Percentiles rank a stretch among this genome's conserved stretches.
phyloP scores from a whole-genome alignment of 2,113 vertebrate species.

The Catharus fuscescens region DNA sequence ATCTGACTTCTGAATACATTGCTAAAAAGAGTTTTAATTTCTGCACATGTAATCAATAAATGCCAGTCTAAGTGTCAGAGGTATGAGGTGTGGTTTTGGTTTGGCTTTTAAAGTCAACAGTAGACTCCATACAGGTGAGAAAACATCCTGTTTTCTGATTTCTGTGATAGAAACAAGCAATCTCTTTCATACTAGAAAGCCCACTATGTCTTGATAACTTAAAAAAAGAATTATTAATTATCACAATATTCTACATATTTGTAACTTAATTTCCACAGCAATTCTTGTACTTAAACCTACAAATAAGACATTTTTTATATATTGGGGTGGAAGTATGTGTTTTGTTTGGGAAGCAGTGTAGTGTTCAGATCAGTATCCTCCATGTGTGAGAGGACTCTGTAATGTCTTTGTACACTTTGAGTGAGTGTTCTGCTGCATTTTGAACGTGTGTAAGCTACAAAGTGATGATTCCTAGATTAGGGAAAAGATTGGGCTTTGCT shows the following conservation, averaged over 20 bases:
- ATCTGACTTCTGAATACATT: neutral
- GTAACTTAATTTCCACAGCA: no score
- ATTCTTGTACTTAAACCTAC: no score
- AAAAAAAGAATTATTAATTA: neutral
- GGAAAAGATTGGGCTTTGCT: neutral
- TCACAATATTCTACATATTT: neutral
- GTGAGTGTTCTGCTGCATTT: neutral
- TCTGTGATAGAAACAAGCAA: neutral
- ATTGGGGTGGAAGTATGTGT: neutral
- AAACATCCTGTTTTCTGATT: neutral
- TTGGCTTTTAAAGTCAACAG: neutral
- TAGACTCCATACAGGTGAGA: neutral
- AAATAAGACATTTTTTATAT: neutral
- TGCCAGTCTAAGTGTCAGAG: neutral
- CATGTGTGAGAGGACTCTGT: neutral
- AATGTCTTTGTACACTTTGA: neutral
- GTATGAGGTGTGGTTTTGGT: neutral
- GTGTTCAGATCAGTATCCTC: neutral
- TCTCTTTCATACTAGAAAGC: neutral
- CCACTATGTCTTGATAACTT: neutral
- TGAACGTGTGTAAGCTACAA: neutral
- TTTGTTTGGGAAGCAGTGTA: neutral
- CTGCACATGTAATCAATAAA: neutral
- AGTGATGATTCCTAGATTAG: neutral
- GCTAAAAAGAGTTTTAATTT: conserved; percentile 13